These are phyloP conservation scores for Pogonomyrmex californicus DNA, from an alignment of 1,140 invertebrate species.

Conservation along the genomic window DNA sequence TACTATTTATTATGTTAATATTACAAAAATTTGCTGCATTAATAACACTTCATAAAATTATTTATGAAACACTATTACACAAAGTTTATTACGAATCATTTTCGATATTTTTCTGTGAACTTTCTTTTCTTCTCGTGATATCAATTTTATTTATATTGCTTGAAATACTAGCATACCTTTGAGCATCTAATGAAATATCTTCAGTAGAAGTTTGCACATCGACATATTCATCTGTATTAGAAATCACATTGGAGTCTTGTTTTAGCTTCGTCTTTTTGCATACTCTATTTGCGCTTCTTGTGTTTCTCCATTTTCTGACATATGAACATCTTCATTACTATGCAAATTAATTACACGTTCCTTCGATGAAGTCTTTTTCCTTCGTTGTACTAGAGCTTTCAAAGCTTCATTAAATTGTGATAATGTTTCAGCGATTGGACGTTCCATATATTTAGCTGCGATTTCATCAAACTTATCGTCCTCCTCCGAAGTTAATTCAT, in stretches of 20 bases:
- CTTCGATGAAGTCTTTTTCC: slow-evolving; percentile 68
- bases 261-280: slow-evolving; percentile 9
- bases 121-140: slow-evolving; percentile 15
- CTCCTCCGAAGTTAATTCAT: slow-evolving; percentile 82
- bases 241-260: background rate
- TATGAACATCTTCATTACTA: background rate
- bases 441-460: slow-evolving; percentile 79
- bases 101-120: slow-evolving; percentile 39
- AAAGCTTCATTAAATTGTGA: slow-evolving; percentile 83
- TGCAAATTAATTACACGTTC: background rate
- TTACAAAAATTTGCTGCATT: slow-evolving; percentile 43
- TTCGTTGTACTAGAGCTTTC: slow-evolving; percentile 80
- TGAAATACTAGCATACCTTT: background rate
- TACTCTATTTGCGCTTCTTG: slow-evolving; percentile 6
- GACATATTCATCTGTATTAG: slow-evolving; percentile 37
- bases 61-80: slow-evolving; percentile 44
- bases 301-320: slow-evolving; percentile 4
- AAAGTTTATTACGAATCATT: slow-evolving; percentile 5
- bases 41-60: slow-evolving; percentile 58
- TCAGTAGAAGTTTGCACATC: background rate
- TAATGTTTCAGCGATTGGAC: slow-evolving; percentile 83
- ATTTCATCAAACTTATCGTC: slow-evolving; percentile 83
- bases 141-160: slow-evolving; percentile 37
- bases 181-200: background rate
- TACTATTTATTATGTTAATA: slow-evolving; percentile 59